Evolutionary conservation across 1,140 invertebrate species (phyloP).

Genomic region (Tetraneura akinire): DNA sequence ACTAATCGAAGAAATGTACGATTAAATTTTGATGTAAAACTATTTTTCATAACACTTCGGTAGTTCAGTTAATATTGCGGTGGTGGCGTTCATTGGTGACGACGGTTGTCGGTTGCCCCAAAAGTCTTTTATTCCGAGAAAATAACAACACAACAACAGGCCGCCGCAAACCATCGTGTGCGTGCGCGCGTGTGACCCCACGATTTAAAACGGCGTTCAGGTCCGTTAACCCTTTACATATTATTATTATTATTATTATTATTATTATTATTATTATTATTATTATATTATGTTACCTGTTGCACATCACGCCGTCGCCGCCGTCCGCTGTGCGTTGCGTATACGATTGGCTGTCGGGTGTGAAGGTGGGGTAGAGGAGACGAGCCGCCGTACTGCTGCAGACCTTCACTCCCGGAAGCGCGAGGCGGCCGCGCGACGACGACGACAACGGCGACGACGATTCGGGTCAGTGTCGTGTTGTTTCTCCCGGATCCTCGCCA

Average conservation of each 20-base stretch:
- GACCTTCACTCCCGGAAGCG: constrained; percentile 50
- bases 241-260: too few relatives aligned
- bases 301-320: constrained; percentile 11
- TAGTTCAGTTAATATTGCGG: too few relatives aligned
- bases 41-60: too few relatives aligned
- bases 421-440: not conserved
- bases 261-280: too few relatives aligned
- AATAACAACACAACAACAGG: not conserved
- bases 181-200: not conserved
- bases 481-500: constrained; percentile 44
- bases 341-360: not conserved
- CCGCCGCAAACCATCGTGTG: not conserved
- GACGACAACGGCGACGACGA: constrained; percentile 37
- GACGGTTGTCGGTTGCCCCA: too few relatives aligned
- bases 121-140: not conserved
- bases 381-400: not conserved
- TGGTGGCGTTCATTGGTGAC: too few relatives aligned
- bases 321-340: not conserved
- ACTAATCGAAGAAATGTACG: too few relatives aligned
- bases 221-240: constrained; percentile 47
- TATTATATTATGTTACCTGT: constrained; percentile 21
- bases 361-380: not conserved
- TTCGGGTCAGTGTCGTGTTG: constrained; percentile 51
- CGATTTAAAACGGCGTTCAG: constrained; percentile 8
- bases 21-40: too few relatives aligned